phyloP scores from a whole-genome alignment of 2,113 vertebrate genomes.

The Passer montanus region DNA sequence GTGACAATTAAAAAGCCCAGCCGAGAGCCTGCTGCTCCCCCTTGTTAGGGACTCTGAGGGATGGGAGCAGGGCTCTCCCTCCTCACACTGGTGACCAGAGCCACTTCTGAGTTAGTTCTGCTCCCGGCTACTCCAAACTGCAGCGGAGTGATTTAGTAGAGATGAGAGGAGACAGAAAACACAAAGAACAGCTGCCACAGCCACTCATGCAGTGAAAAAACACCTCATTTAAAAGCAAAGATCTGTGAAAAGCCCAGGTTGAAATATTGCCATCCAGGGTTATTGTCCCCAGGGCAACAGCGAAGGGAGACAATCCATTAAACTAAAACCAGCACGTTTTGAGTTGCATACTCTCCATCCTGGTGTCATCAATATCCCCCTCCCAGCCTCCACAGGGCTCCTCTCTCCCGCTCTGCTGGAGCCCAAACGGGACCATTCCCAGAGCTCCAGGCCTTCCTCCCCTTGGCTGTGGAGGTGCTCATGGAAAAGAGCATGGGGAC shows the following conservation, averaged over 20 bases:
- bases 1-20: background rate
- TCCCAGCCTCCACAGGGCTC: conserved; percentile 1
- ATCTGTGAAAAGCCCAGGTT: conserved; percentile 74
- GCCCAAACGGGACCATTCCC: background rate
- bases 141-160: conserved; percentile 69
- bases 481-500: background rate
- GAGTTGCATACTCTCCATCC: conserved; percentile 29
- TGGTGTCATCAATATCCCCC: background rate
- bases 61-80: conserved; percentile 14
- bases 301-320: conserved; percentile 75
- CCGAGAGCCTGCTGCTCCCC: background rate
- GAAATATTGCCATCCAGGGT: conserved; percentile 72
- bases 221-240: conserved; percentile 73
- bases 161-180: conserved; percentile 74
- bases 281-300: conserved; percentile 66
- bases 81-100: conserved; percentile 51
- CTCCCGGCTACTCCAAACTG: conserved; percentile 66
- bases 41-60: conserved; percentile 8
- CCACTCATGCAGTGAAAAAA: conserved; percentile 77
- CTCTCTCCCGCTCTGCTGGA: background rate
- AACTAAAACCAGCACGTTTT: conserved; percentile 74
- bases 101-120: conserved; percentile 55
- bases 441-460: background rate
- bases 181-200: conserved; percentile 76
- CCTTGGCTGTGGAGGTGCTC: background rate